Evolutionary conservation across 2,797 vertebrate species (phyloP).

Genomic region (Rhinogobio ventralis): DNA sequence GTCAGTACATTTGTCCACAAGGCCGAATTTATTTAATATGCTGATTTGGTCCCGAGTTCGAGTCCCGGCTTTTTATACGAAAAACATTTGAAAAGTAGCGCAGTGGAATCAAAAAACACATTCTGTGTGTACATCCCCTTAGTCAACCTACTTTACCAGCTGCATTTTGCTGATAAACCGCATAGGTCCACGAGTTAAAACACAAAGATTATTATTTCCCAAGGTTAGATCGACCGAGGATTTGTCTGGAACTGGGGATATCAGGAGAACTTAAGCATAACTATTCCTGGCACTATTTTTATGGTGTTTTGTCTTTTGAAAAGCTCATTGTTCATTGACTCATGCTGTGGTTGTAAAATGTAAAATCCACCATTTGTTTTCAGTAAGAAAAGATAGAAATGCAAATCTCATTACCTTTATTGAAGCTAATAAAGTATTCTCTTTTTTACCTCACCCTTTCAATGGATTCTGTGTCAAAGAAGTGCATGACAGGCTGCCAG

Average conservation of each 20-base stretch:
- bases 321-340: not conserved
- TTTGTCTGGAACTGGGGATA: not conserved
- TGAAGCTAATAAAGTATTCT: not conserved
- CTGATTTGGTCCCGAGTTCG: no score
- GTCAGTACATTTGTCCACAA: not conserved
- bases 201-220: not conserved
- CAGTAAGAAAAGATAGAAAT: conserved; percentile 27
- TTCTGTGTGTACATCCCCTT: not conserved
- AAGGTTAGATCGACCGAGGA: not conserved
- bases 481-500: conserved; percentile 24
- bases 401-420: conserved; percentile 11
- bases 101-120: not conserved
- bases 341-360: not conserved
- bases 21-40: not conserved
- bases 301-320: not conserved
- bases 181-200: not conserved
- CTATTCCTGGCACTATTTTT: not conserved
- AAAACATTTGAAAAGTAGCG: not conserved
- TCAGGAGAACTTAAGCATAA: not conserved
- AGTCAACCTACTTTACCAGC: not conserved
- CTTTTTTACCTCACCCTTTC: not conserved
- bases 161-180: not conserved
- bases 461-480: not conserved
- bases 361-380: conserved; percentile 6
- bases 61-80: not conserved